Evolutionary conservation across 2,888 invertebrate species (phyloP).

Genomic region (Adineta ricciae): DNA sequence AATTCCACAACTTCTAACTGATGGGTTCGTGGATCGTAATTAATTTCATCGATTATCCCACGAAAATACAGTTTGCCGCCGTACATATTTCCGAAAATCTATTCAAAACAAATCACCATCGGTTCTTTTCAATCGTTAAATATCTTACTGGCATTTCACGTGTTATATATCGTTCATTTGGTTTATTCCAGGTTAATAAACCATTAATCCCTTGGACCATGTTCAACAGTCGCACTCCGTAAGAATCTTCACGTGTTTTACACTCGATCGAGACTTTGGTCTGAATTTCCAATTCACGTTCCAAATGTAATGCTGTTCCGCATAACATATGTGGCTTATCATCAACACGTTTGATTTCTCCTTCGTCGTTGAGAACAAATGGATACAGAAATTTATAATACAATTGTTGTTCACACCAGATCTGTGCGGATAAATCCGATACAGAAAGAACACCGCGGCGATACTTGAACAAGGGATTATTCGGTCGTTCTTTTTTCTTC

Average conservation of each 20-base stretch:
- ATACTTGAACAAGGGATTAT: neutral
- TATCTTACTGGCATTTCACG: conserved; percentile 40
- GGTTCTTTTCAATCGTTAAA: too few relatives aligned
- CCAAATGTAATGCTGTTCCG: conserved; percentile 37
- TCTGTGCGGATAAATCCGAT: conserved; percentile 41
- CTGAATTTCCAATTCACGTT: conserved; percentile 41
- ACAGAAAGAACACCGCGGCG: conserved; percentile 38
- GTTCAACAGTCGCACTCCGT: conserved; percentile 43
- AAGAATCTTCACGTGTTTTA: conserved; percentile 42
- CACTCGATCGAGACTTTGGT: conserved; percentile 40
- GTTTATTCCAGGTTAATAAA: conserved; percentile 35
- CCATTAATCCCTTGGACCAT: conserved; percentile 38
- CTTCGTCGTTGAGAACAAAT: conserved; percentile 38
- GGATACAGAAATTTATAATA: conserved; percentile 40
- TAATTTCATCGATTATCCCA: conserved; percentile 44
- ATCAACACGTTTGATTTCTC: conserved; percentile 39
- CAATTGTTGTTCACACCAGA: conserved; percentile 46
- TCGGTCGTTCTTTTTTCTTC: neutral
- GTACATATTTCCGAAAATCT: conserved; percentile 43
- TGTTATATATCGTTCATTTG: conserved; percentile 38
- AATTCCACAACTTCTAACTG: conserved; percentile 41
- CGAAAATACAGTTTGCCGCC: conserved; percentile 40
- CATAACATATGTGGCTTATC: conserved; percentile 41
- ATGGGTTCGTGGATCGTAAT: conserved; percentile 39
- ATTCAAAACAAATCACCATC: too few relatives aligned